Evolutionary conservation across 2,888 invertebrate genomes (phyloP).

Genomic region (Myopa testacea): DNA sequence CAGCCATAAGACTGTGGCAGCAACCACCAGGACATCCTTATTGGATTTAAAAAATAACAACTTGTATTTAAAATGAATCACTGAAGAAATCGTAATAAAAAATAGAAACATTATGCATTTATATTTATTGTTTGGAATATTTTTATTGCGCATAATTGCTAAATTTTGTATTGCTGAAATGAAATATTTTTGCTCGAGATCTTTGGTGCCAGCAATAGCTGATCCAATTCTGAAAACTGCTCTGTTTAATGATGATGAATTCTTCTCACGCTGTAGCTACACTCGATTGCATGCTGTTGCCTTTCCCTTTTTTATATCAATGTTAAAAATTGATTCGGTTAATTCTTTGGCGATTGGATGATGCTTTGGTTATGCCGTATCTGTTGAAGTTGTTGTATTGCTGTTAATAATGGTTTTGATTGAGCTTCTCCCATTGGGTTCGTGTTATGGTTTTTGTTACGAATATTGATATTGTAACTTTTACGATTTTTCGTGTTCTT

Average conservation of each 20-base stretch:
- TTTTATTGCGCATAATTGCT: no score
- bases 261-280: not conserved
- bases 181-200: no score
- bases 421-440: not conserved
- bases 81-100: no score
- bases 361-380: not conserved
- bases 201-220: no score
- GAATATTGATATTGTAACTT: slow-evolving; percentile 6
- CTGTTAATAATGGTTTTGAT: slow-evolving; percentile 19
- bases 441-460: slow-evolving; percentile 13
- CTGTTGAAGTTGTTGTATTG: slow-evolving; percentile 6
- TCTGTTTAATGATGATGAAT: not conserved
- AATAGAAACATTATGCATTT: no score
- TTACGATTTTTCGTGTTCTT: slow-evolving; percentile 6
- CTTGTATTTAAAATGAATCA: no score
- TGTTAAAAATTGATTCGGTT: not conserved
- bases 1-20: no score
- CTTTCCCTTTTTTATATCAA: not conserved
- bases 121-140: no score
- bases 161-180: no score
- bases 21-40: no score
- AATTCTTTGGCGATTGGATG: slow-evolving; percentile 3
- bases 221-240: no score
- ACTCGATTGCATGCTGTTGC: slow-evolving; percentile 1
- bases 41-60: no score